These are phyloP conservation scores for Rhyacophila brunnea DNA, from an alignment of 1,140 invertebrate species.

Conservation along the genomic window DNA sequence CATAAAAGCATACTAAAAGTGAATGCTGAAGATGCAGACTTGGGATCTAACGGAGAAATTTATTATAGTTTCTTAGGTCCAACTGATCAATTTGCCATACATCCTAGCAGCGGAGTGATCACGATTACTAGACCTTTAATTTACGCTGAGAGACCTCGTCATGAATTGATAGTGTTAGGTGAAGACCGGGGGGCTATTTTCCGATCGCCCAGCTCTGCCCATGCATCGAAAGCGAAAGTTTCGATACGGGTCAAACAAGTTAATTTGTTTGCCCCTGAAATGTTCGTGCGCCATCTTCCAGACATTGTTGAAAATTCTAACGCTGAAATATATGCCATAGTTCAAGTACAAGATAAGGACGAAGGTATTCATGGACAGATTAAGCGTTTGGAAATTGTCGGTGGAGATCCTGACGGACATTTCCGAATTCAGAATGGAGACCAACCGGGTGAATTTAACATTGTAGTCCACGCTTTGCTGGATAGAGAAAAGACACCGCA, in stretches of 20 bases:
- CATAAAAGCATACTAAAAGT: constrained; percentile 76
- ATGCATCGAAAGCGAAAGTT: constrained; percentile 70
- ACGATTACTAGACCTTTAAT: constrained; percentile 78
- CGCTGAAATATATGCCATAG: constrained; percentile 86
- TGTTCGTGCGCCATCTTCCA: constrained; percentile 75
- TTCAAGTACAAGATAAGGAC: constrained; percentile 81
- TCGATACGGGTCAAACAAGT: constrained; percentile 79
- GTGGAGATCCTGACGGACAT: constrained; percentile 84
- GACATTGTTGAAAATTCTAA: constrained; percentile 82
- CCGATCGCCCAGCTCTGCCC: constrained; percentile 57
- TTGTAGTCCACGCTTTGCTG: constrained; percentile 73
- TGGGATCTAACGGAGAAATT: constrained; percentile 92
- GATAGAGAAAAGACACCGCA: constrained; percentile 73
- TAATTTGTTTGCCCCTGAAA: constrained; percentile 83
- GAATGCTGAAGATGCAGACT: constrained; percentile 89
- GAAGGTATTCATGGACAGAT: constrained; percentile 81
- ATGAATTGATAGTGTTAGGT: constrained; percentile 78
- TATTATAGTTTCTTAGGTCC: constrained; percentile 90
- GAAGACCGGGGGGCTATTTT: constrained; percentile 76
- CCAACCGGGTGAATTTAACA: constrained; percentile 69
- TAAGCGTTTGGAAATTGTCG: constrained; percentile 78
- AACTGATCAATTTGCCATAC: constrained; percentile 84
- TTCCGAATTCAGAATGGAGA: constrained; percentile 70
- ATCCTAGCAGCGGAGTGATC: constrained; percentile 88
- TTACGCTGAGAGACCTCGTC: constrained; percentile 65